Evolutionary conservation across 1,140 invertebrate genomes (phyloP).

Genomic region (Agraylea sexmaculata): DNA sequence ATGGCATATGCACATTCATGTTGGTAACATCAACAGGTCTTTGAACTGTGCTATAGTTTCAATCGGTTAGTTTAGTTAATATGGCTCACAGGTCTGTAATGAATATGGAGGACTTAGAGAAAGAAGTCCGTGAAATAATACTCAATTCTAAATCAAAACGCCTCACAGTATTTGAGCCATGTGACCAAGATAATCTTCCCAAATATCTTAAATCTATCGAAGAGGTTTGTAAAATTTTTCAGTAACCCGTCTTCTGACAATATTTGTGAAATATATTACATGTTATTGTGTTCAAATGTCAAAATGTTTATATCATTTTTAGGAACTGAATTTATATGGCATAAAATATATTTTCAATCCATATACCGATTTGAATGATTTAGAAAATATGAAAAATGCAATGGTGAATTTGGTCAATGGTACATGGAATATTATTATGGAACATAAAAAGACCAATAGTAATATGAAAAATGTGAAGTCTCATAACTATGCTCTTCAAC

Average conservation of each 20-base stretch:
- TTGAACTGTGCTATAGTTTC: no score
- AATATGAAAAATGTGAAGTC: conserved; percentile 15
- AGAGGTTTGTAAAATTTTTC: conserved; percentile 12
- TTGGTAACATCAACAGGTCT: no score
- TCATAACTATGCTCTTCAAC: conserved; percentile 17
- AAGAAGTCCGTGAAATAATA: conserved; percentile 17
- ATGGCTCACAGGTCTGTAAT: conserved; percentile 11
- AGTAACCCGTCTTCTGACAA: conserved; percentile 5
- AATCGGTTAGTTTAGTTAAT: no score
- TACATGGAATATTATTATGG: conserved; percentile 14
- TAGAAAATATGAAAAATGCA: neutral
- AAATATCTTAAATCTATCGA: conserved; percentile 16
- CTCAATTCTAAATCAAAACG: conserved; percentile 17
- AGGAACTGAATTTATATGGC: conserved; percentile 9
- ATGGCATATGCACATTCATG: no score
- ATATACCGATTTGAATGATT: conserved; percentile 1
- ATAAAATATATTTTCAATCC: conserved; percentile 8
- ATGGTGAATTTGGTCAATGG: conserved; percentile 16
- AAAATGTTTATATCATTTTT: conserved; percentile 2
- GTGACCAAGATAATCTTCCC: conserved; percentile 16
- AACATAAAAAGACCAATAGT: conserved; percentile 15
- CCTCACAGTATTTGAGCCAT: conserved; percentile 16
- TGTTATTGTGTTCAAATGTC: neutral
- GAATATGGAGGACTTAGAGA: conserved; percentile 14
- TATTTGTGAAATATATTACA: neutral